Percentiles rank a stretch among this genome's conserved stretches.
Conservation (phyloP, 2,888 invertebrate species). For the Alsophila aescularia region DNA sequence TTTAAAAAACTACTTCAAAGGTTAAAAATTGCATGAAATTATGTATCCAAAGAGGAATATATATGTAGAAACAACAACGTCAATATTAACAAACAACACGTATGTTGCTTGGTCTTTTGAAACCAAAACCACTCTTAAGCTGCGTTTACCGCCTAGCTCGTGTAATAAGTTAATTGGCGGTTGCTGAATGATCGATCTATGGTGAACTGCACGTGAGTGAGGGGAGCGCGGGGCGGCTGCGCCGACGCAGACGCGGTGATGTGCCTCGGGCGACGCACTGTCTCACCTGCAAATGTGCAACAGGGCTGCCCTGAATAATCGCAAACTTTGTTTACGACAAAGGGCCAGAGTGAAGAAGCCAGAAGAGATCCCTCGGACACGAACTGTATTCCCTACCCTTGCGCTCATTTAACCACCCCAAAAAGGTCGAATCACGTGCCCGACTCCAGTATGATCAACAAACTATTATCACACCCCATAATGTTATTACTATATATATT, state of each 20-base stretch:
- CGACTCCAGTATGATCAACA: no score
- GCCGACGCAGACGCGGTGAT: constrained; percentile 63
- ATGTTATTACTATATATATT: no score
- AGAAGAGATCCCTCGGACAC: no score
- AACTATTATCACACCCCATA: no score
- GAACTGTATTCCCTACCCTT: no score
- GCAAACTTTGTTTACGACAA: no score
- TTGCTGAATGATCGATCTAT: constrained; percentile 71
- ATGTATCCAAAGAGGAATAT: no score
- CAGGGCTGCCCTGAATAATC: constrained; percentile 56
- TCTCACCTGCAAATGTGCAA: constrained; percentile 66
- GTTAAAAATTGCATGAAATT: no score
- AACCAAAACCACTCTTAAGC: constrained; percentile 26
- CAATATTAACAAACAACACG: constrained; percentile 19
- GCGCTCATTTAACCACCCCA: no score
- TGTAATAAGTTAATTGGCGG: constrained; percentile 74
- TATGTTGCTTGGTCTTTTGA: constrained; percentile 11
- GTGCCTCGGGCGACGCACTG: constrained; percentile 75
- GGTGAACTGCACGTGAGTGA: constrained; percentile 39
- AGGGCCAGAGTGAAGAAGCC: no score
- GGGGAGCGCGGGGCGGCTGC: constrained; percentile 45
- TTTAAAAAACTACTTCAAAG: no score
- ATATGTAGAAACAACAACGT: neutral
- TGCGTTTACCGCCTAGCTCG: constrained; percentile 61
- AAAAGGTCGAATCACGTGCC: no score